These are phyloP conservation scores for Umimayanthus chanpuru DNA, from an alignment of 92 coral and sea anemone genomes.

Conservation along the genomic window DNA sequence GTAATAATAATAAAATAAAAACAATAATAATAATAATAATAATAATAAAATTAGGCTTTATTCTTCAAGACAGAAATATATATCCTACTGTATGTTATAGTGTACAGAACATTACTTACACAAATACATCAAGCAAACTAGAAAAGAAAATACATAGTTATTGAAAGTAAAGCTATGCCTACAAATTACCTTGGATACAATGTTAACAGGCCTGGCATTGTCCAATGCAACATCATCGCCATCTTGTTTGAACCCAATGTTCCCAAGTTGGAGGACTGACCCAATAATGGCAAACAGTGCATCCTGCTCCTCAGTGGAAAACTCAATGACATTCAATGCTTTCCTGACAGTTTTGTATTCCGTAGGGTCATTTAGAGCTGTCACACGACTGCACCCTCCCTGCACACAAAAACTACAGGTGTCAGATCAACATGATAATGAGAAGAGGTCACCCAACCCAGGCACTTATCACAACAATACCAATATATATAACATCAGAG, in stretches of 20 bases:
- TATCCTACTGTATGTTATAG: no score
- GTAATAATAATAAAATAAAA: no score
- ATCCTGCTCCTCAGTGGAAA: constrained; percentile 77
- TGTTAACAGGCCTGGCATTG: constrained; percentile 86
- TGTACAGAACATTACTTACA: no score
- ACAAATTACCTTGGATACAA: constrained; percentile 82
- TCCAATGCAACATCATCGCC: constrained; percentile 77
- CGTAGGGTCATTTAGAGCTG: constrained; percentile 76
- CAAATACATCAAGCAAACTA: no score
- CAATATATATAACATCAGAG: no score
- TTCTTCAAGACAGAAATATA: no score
- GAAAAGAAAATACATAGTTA: no score
- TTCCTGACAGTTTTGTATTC: constrained; percentile 85
- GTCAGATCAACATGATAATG: neutral
- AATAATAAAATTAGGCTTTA: no score
- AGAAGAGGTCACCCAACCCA: neutral
- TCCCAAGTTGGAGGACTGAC: constrained; percentile 89
- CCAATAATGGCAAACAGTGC: constrained; percentile 92
- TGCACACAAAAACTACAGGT: constrained; percentile 20
- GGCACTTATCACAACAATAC: no score
- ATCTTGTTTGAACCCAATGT: constrained; percentile 70
- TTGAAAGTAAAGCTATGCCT: no score
- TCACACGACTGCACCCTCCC: constrained; percentile 80
- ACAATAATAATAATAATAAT: no score
- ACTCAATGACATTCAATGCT: constrained; percentile 84